phyloP scores from a whole-genome alignment of 2,888 invertebrate species.

The Lasioglossum morio region DNA sequence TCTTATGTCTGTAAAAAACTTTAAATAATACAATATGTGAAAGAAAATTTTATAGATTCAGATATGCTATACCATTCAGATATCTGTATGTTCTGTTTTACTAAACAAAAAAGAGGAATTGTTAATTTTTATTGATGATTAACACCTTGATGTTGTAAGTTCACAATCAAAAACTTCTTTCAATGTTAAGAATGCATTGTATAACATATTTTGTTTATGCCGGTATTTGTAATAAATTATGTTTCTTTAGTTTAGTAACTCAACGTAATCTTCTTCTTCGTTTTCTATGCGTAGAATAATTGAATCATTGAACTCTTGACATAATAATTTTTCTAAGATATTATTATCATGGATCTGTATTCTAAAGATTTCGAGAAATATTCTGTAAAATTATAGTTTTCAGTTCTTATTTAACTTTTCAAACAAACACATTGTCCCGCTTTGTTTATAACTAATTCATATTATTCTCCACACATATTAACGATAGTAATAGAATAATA shows the following conservation, averaged over 20 bases:
- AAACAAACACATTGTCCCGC: not conserved
- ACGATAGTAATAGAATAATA: constrained; percentile 11
- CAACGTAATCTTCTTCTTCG: constrained; percentile 8
- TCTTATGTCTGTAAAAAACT: constrained; percentile 18
- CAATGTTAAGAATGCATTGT: not conserved
- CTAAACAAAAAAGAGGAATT: not conserved
- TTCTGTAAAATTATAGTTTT: not conserved
- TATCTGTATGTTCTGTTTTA: not conserved
- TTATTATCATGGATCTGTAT: not conserved
- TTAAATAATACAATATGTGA: constrained; percentile 42
- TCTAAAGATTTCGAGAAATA: not conserved
- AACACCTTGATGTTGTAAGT: constrained; percentile 16
- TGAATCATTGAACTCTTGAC: not conserved
- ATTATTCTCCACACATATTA: constrained; percentile 15
- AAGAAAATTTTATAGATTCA: not conserved
- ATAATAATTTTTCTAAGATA: constrained; percentile 18
- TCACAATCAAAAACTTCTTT: not conserved
- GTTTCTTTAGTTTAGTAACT: not conserved
- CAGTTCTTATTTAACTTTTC: not conserved
- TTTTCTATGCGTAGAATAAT: not conserved
- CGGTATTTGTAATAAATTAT: constrained; percentile 11
- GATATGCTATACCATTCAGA: not conserved
- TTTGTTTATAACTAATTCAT: constrained; percentile 14
- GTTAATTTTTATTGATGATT: constrained; percentile 1
- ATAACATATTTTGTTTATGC: constrained; percentile 1